Conservation (phyloP, 2,113 vertebrate species). For the Charina bottae region DNA sequence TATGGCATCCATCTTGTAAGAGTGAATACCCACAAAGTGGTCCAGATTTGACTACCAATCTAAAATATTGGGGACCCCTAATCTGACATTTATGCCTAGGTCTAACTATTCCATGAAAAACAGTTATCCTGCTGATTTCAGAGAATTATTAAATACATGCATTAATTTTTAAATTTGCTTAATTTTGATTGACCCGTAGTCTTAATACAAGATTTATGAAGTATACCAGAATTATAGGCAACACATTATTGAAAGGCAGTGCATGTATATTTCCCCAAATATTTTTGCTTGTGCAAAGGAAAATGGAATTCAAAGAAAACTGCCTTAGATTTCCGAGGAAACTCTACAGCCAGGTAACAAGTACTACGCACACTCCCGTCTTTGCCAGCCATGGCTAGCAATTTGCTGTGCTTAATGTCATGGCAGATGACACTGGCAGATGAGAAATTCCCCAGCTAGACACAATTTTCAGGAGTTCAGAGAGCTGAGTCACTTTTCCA, state of each 20-base stretch:
- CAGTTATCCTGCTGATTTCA: background rate
- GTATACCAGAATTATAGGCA: background rate
- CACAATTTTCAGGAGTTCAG: background rate
- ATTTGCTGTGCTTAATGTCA: background rate
- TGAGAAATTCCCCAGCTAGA: background rate
- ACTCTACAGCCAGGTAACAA: background rate
- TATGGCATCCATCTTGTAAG: too few species aligned
- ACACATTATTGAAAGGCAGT: background rate
- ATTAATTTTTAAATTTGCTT: background rate
- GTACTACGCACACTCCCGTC: background rate
- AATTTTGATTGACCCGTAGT: too few species aligned
- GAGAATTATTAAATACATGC: background rate
- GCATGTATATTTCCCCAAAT: background rate
- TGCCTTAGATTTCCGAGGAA: background rate
- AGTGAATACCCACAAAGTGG: too few species aligned
- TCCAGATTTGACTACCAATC: too few species aligned
- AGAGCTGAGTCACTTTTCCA: background rate
- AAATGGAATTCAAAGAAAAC: background rate
- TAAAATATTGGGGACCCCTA: too few species aligned
- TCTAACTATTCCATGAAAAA: too few species aligned
- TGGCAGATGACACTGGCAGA: background rate
- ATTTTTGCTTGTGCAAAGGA: background rate
- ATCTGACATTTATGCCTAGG: background rate
- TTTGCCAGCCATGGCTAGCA: background rate
- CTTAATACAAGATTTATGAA: background rate